Evolutionary conservation across 2,797 vertebrate species (phyloP).

Genomic region (Phoxinus dragarum): DNA sequence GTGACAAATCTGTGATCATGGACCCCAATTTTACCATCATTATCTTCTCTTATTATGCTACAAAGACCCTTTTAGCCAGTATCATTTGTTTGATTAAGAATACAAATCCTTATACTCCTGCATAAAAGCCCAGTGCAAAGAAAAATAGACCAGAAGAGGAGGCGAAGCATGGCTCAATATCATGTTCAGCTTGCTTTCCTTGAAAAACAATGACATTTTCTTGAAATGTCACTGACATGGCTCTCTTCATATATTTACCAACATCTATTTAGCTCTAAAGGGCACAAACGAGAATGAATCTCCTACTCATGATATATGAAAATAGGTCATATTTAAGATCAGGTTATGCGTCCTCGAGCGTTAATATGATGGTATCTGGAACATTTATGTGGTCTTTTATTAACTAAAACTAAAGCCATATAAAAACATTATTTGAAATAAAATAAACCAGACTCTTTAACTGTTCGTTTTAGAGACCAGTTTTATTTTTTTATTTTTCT

Average conservation of each 20-base stretch:
- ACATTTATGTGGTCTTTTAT: background rate
- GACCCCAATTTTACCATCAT: background rate
- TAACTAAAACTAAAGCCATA: background rate
- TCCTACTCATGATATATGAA: background rate
- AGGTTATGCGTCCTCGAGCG: background rate
- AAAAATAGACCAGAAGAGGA: background rate
- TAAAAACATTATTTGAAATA: background rate
- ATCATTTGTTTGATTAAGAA: background rate
- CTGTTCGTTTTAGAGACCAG: background rate
- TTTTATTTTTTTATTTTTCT: background rate
- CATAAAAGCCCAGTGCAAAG: background rate
- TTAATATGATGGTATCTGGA: background rate
- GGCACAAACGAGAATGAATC: background rate
- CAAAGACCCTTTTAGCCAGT: background rate
- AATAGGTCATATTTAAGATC: background rate
- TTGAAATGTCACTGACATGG: slow-evolving; percentile 37
- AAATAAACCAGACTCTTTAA: background rate
- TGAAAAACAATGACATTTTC: slow-evolving; percentile 30
- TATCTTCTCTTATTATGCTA: background rate
- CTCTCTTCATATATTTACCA: slow-evolving; percentile 5
- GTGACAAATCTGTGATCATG: background rate
- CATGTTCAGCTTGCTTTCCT: background rate
- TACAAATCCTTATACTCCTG: background rate
- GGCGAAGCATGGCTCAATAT: background rate
- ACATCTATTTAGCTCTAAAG: background rate